A percentile compares a stretch with the other conserved stretches of the same genome.
phyloP scores from a whole-genome alignment of 2,888 invertebrate species.

The Nephrotoma appendiculata region DNA sequence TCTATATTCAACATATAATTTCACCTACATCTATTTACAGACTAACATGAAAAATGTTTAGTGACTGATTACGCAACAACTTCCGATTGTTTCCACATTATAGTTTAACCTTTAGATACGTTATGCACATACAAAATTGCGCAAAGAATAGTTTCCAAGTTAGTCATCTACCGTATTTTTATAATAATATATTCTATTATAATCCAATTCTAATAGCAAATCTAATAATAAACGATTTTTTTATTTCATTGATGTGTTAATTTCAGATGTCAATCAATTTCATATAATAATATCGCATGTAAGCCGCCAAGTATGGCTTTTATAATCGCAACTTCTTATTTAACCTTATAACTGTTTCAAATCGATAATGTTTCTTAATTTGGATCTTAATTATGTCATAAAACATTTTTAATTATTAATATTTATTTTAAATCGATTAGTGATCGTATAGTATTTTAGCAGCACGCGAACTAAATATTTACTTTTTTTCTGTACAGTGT shows the following conservation, averaged over 20 bases:
- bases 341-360: background rate
- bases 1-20: background rate
- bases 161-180: background rate
- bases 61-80: background rate
- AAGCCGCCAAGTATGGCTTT: background rate
- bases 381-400: background rate
- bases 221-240: background rate
- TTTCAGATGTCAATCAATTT: background rate
- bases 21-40: background rate
- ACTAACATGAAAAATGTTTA: background rate
- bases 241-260: background rate
- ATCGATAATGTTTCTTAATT: background rate
- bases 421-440: background rate
- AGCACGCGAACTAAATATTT: background rate
- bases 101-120: background rate
- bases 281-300: background rate
- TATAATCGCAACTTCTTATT: background rate
- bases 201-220: background rate
- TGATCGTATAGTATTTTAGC: background rate
- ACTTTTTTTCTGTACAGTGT: background rate
- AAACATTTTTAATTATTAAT: background rate
- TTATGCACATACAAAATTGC: background rate
- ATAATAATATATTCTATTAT: background rate
- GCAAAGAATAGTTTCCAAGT: background rate
- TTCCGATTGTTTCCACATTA: background rate